Evolutionary conservation across 2,797 vertebrate species (phyloP).

Genomic region (Typhlichthys eigenmanni): DNA sequence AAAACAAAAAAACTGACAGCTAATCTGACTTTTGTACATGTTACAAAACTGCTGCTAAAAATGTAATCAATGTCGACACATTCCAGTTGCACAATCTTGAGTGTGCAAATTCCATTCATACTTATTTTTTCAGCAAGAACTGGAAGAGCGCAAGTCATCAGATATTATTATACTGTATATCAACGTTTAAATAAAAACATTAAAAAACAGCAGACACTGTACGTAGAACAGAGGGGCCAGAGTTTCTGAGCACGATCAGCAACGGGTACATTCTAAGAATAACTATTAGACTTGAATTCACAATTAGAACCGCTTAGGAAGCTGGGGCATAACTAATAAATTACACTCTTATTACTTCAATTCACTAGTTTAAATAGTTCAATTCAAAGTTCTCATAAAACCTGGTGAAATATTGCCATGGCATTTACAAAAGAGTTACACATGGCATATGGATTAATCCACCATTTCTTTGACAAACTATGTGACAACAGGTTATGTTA

Average conservation of each 20-base stretch:
- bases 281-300: slow-evolving; percentile 34
- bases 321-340: neutral
- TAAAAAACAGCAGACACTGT: slow-evolving; percentile 24
- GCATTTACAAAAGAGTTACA: slow-evolving; percentile 29
- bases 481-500: slow-evolving; percentile 37
- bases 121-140: slow-evolving; percentile 60
- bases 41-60: slow-evolving; percentile 58
- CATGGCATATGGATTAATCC: slow-evolving; percentile 36
- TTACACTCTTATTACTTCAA: slow-evolving; percentile 48
- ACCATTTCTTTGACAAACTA: slow-evolving; percentile 47
- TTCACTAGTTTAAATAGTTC: slow-evolving; percentile 27
- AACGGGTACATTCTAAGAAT: slow-evolving; percentile 22
- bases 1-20: slow-evolving; percentile 38
- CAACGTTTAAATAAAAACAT: slow-evolving; percentile 23
- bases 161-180: slow-evolving; percentile 43
- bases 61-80: slow-evolving; percentile 63
- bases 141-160: slow-evolving; percentile 65
- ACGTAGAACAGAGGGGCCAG: slow-evolving; percentile 25
- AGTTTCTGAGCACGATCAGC: slow-evolving; percentile 7
- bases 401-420: slow-evolving; percentile 30
- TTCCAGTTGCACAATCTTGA: slow-evolving; percentile 70
- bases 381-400: slow-evolving; percentile 16
- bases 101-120: slow-evolving; percentile 75
- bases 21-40: slow-evolving; percentile 41
- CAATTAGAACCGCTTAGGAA: slow-evolving; percentile 21